Base-by-base conservation (phyloP, 2,888 invertebrate genomes). In the Nemapogon koenigi region DNA sequence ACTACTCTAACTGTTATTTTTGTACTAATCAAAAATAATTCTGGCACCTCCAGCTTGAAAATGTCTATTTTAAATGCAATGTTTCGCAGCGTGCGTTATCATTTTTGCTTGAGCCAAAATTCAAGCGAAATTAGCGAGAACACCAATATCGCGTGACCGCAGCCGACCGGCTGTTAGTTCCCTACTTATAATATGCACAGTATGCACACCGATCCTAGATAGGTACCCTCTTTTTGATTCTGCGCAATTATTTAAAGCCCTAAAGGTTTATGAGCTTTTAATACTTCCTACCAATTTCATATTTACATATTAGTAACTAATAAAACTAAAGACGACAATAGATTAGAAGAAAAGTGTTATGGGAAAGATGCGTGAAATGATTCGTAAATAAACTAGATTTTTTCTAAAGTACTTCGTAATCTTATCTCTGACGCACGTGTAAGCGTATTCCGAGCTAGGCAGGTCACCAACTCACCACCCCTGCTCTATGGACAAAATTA, bases 121-220 rank as follows among this genome's bases (percentile, higher is more conserved):
- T 37, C 29, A 27, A 27, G 35, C 13, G 37, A 28, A 18, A 37
- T 37, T 37, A 37, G 28, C 28, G 37, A 17, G 16, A 37, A 37
- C 37, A 37, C 37, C 37, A 39, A 35, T 46, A 49, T 46, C 52
- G 48, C 43, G 35, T 37, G 37, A 37, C 37, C 37, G 44, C 29
- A 43, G 40, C 41, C 46, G 48, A 46, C 41, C 46, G 33, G 46
- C 43, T 39, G 40, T 47, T 46, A 43, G 47, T n/a, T n/a, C 51
- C 49, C 50, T 51, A 49, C 50, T 51, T 44, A 53, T 49, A 57
- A 65, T 64, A 65, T 63, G 68, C 62, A 55, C 53, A 56, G 59
- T 52, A 53, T 28, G 37, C 26, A 18, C 28, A 10, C 37, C 17
- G 37, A 37, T 37, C 37, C 28, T 18, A n/a, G 37, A 37, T 37